Conservation (phyloP, 2,797 vertebrate genomes). For the Scomberomorus guttatus region DNA sequence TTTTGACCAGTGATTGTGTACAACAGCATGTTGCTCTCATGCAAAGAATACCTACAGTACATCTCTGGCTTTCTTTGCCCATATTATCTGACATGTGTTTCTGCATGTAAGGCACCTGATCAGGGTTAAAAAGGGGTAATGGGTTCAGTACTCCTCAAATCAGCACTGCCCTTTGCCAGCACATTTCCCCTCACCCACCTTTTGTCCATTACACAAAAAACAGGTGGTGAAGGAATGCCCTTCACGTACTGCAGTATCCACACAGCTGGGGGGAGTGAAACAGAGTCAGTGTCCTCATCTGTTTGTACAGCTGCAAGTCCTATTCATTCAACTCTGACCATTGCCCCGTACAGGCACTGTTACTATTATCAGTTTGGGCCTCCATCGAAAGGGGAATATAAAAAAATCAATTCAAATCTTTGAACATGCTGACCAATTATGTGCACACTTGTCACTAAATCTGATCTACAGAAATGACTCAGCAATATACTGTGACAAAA, state of each 20-base stretch:
- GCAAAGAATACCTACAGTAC: neutral
- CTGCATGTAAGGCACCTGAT: neutral
- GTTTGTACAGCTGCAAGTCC: conserved; percentile 77
- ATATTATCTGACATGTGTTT: neutral
- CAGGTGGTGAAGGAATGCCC: conserved; percentile 26
- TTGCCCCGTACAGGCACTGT: conserved; percentile 32
- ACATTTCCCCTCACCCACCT: neutral
- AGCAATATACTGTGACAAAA: neutral
- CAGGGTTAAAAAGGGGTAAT: neutral
- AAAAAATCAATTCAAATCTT: neutral
- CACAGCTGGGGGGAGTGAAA: conserved; percentile 11
- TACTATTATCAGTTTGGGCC: conserved; percentile 9
- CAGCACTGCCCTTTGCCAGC: neutral
- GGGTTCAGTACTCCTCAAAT: neutral
- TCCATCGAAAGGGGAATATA: neutral
- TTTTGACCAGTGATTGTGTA: neutral
- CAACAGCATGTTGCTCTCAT: neutral
- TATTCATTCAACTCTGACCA: conserved; percentile 58
- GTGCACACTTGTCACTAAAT: neutral
- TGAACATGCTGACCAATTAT: neutral
- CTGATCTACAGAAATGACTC: neutral
- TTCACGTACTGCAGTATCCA: conserved; percentile 25
- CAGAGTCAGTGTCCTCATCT: conserved; percentile 62
- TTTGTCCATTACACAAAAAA: conserved; percentile 30
- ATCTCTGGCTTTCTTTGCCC: neutral